These are phyloP conservation scores for Drosophila teissieri DNA, from an alignment of 1,140 invertebrate species.

Conservation along the genomic window DNA sequence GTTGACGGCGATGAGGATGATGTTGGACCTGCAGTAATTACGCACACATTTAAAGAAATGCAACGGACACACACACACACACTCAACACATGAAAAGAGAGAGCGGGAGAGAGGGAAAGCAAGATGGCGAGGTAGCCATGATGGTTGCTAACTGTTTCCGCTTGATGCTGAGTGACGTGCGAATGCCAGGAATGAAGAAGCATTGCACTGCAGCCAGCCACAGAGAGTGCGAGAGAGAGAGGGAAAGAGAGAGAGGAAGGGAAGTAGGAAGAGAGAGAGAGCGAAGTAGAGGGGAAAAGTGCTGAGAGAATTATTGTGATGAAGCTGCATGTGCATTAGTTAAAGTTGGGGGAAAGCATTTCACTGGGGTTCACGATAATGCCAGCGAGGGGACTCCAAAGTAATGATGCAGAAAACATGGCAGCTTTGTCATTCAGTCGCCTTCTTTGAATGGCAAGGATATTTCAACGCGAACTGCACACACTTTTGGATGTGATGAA, in stretches of 20 bases:
- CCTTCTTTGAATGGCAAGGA: slow-evolving; percentile 14
- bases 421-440: slow-evolving; percentile 36
- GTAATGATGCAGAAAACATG: slow-evolving; percentile 48
- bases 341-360: slow-evolving; percentile 21
- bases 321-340: slow-evolving; percentile 64
- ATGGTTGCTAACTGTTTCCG: slow-evolving; percentile 78
- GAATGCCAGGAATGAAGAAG: slow-evolving; percentile 75
- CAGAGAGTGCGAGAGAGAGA: slow-evolving; percentile 2
- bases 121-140: slow-evolving; percentile 50
- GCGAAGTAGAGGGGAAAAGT: slow-evolving; percentile 3
- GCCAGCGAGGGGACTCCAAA: slow-evolving; percentile 21
- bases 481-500: slow-evolving; percentile 22
- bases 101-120: slow-evolving; percentile 19
- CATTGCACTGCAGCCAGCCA: slow-evolving; percentile 31
- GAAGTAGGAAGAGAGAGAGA: not conserved
- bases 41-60: slow-evolving; percentile 52
- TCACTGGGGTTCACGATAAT: slow-evolving; percentile 27
- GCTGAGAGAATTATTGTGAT: slow-evolving; percentile 53
- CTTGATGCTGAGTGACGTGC: slow-evolving; percentile 73
- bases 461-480: slow-evolving; percentile 27
- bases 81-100: slow-evolving; percentile 6
- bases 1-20: slow-evolving; percentile 54
- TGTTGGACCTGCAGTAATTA: slow-evolving; percentile 79
- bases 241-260: not conserved
- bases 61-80: slow-evolving; percentile 32